Evolutionary conservation across 2,888 invertebrate genomes (phyloP).

Genomic region (Laspeyria flexula): DNA sequence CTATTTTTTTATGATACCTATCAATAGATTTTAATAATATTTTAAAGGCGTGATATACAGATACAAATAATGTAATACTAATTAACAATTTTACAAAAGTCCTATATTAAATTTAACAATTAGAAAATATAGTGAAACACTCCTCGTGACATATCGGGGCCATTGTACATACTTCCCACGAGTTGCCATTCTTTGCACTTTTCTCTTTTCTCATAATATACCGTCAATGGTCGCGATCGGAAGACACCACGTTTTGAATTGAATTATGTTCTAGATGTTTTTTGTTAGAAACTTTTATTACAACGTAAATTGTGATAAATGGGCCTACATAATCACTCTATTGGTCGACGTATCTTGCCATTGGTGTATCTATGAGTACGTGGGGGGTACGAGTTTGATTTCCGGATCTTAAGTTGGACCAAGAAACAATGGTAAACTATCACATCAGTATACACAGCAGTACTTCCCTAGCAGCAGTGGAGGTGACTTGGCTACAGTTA

Average conservation of each 20-base stretch:
- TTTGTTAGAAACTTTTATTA: slow-evolving; percentile 41
- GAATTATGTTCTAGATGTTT: slow-evolving; percentile 54
- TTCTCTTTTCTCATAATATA: slow-evolving; percentile 83
- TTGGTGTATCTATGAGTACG: too few relatives aligned
- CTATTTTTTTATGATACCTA: too few relatives aligned
- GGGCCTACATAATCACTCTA: neutral
- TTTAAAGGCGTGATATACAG: too few relatives aligned
- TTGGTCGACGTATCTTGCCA: neutral
- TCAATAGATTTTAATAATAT: too few relatives aligned
- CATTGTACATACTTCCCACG: slow-evolving; percentile 77
- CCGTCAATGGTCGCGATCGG: slow-evolving; percentile 69
- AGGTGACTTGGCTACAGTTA: too few relatives aligned
- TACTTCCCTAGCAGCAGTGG: too few relatives aligned
- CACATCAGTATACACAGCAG: too few relatives aligned
- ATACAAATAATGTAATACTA: neutral
- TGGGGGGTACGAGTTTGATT: too few relatives aligned
- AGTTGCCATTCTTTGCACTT: slow-evolving; percentile 77
- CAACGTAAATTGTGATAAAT: slow-evolving; percentile 12
- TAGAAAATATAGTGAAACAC: slow-evolving; percentile 82
- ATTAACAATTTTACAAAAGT: slow-evolving; percentile 10
- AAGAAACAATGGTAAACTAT: too few relatives aligned
- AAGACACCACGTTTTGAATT: slow-evolving; percentile 63
- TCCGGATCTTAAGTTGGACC: too few relatives aligned
- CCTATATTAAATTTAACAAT: slow-evolving; percentile 56
- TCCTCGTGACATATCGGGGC: slow-evolving; percentile 69